Evolutionary conservation across 64 coral and sea anemone genomes (phyloP).

Genomic region (Stichodactyla mertensii): DNA sequence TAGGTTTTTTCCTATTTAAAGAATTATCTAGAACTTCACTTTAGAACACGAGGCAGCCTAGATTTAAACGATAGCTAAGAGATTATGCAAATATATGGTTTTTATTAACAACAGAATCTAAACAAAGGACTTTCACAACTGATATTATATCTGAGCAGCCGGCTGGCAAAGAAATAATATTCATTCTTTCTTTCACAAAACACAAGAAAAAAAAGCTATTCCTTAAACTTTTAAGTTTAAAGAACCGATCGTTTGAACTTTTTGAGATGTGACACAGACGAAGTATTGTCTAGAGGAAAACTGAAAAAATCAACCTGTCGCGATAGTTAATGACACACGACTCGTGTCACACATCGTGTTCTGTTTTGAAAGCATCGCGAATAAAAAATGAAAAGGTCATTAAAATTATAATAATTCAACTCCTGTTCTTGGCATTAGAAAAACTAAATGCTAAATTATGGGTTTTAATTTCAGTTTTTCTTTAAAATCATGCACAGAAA

Average conservation of each 20-base stretch:
- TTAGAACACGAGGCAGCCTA: not conserved
- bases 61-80: not conserved
- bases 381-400: constrained; percentile 1
- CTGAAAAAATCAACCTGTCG: not conserved
- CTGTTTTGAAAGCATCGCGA: not conserved
- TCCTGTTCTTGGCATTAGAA: not conserved
- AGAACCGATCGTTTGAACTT: not conserved
- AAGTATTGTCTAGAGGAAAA: not conserved
- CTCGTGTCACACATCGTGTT: not conserved
- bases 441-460: not conserved
- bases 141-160: not conserved
- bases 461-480: not conserved
- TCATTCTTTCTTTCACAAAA: not conserved
- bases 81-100: not conserved
- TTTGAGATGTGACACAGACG: not conserved
- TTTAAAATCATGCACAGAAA: not conserved
- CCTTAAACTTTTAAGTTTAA: not conserved
- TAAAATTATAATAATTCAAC: not conserved
- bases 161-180: not conserved
- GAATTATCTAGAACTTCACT: not conserved
- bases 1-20: not conserved
- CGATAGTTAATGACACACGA: not conserved
- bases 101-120: not conserved
- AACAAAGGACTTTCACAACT: not conserved
- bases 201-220: not conserved